Evolutionary conservation across 2,113 vertebrate genomes (phyloP).

Genomic region (Etheostoma spectabile): DNA sequence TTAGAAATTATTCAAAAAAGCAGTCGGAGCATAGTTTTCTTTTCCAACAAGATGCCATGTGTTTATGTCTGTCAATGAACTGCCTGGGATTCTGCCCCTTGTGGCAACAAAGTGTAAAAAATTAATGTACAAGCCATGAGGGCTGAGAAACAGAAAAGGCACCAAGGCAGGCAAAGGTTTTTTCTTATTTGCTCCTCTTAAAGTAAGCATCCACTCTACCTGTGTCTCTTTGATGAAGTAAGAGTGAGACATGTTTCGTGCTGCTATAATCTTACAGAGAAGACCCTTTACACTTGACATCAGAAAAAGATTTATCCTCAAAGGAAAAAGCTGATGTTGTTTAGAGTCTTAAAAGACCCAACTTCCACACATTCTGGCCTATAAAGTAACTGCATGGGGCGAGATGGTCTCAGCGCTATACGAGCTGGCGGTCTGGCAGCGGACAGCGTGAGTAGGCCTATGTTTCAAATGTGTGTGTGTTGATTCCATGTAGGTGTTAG

Average conservation of each 20-base stretch:
- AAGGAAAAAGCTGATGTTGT: conserved; percentile 16
- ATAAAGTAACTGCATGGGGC: conserved; percentile 55
- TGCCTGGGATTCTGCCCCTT: conserved; percentile 72
- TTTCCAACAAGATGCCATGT: neutral
- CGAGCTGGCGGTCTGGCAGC: conserved; percentile 44
- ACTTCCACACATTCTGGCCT: conserved; percentile 61
- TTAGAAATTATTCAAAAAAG: neutral
- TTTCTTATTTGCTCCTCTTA: neutral
- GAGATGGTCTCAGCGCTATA: conserved; percentile 41
- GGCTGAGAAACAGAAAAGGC: neutral
- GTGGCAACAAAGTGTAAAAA: conserved; percentile 57
- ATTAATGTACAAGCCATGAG: conserved; percentile 1
- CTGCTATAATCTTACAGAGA: conserved; percentile 7
- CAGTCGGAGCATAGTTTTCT: neutral
- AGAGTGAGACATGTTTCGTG: conserved; percentile 11
- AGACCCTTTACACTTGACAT: conserved; percentile 12
- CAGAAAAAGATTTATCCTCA: conserved; percentile 2
- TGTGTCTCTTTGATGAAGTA: conserved; percentile 20
- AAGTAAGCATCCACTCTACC: conserved; percentile 4
- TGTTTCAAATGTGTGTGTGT: conserved; percentile 43
- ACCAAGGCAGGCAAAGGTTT: neutral
- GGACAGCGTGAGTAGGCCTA: conserved; percentile 13
- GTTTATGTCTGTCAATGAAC: conserved; percentile 10
- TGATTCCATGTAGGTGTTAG: conserved; percentile 50
- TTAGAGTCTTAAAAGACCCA: conserved; percentile 40